A percentile compares a stretch with the other conserved stretches of the same genome.
Conservation (phyloP, 2,113 vertebrate species). For the Pampusana beccarii region DNA sequence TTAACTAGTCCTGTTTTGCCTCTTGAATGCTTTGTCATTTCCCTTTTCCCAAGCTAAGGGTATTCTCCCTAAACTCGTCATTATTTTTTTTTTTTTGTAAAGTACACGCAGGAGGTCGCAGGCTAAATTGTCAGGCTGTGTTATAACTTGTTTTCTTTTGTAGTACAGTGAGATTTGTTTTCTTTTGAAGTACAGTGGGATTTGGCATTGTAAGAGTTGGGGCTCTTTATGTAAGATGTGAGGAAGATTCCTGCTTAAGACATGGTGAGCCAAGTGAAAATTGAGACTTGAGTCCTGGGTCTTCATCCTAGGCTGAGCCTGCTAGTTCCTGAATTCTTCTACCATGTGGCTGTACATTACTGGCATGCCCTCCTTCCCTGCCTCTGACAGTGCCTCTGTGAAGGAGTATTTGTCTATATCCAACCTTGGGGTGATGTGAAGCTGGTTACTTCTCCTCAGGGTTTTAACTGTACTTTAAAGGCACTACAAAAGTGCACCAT, state of each 20-base stretch:
- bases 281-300: neutral
- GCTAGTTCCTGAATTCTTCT: neutral
- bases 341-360: neutral
- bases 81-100: neutral
- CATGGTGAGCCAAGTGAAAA: neutral
- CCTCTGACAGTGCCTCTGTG: fast-evolving
- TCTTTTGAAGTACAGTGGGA: neutral
- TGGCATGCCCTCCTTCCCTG: neutral
- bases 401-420: neutral
- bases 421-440: neutral
- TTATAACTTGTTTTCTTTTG: neutral
- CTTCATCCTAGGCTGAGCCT: neutral
- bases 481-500: neutral
- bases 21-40: neutral
- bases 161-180: neutral
- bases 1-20: neutral
- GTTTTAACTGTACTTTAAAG: neutral
- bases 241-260: neutral
- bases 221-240: neutral
- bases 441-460: neutral
- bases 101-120: fast-evolving
- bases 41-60: neutral
- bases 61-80: neutral
- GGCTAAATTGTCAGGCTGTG: neutral
- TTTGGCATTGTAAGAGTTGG: neutral